These are phyloP conservation scores for Drosophila neotestacea DNA, from an alignment of 2,888 invertebrate species.

Conservation along the genomic window DNA sequence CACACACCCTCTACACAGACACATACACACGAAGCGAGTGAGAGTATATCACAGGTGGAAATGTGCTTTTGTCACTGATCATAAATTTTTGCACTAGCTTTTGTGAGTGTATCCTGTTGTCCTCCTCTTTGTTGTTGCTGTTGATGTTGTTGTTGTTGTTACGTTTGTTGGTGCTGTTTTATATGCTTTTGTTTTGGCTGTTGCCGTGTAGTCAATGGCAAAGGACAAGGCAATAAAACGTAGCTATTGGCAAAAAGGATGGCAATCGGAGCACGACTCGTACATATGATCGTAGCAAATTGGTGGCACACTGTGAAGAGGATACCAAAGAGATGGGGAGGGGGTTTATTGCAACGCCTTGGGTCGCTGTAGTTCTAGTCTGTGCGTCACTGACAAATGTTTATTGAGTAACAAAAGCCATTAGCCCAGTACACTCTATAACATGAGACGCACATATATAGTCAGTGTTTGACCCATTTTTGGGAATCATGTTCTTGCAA, in stretches of 20 bases:
- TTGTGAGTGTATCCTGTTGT: constrained; percentile 22
- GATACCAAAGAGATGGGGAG: background rate
- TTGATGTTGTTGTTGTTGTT: background rate
- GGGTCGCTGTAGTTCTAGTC: constrained; percentile 7
- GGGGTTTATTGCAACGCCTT: constrained; percentile 38
- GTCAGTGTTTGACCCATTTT: constrained; percentile 54
- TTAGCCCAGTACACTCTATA: constrained; percentile 55
- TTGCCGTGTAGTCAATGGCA: constrained; percentile 52
- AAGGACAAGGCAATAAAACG: constrained; percentile 71
- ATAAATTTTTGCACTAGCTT: constrained; percentile 72
- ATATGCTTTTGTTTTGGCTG: constrained; percentile 42
- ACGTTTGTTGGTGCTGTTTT: constrained; percentile 18
- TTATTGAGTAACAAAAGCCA: constrained; percentile 73
- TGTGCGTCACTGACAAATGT: constrained; percentile 60
- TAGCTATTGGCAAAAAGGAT: constrained; percentile 62
- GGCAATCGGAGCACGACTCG: constrained; percentile 19
- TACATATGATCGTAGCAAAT: constrained; percentile 37
- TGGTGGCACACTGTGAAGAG: constrained; percentile 2
- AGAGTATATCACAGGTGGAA: constrained; percentile 77
- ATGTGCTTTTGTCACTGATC: constrained; percentile 80
- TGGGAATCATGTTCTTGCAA: constrained; percentile 10
- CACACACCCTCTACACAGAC: background rate
- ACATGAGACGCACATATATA: constrained; percentile 18
- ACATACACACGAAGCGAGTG: constrained; percentile 18
- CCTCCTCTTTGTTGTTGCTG: background rate